Base-by-base conservation (phyloP, 2,888 invertebrate species). In the Pollenia labialis region DNA sequence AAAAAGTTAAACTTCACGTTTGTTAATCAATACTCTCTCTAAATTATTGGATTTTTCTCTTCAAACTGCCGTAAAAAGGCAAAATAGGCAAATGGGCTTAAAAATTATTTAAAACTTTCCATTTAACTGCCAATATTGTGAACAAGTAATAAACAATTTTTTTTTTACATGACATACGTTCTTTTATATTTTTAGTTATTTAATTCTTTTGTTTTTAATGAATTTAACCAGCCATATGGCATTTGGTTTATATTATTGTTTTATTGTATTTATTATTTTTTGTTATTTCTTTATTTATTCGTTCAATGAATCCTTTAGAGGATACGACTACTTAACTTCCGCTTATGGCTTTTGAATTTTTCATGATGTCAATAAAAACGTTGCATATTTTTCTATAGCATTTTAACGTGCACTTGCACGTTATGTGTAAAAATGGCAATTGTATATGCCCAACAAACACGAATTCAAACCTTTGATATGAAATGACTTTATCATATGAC, bases 301-400 rank as follows among this genome's bases (percentile, higher is more conserved):
- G 32, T 69, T 75, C 68, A 75, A 42, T 82, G 52, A 48, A 52
- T 79, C 52, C 84, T 74, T 56, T 71, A 56, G 60, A 71, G 82
- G 75, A 50, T 80, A 71, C 69, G 72, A 77, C 87, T 81, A 81
- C 84, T 81, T 84, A 77, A 84, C 81, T 87, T 87, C 87, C 87
- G 87, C 76, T 84, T 87, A 87, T 87, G 76, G 76, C 76, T 84
- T 87, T 87, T 87, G 76, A 64, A 84, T 87, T 72, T 87, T 87
- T 84, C 68, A 87, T 87, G 60, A 84, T 77, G 81, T 81, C 84
- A 84, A 84, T 84, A 87, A 83, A 69, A 86, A 80, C 48, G 75
- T 83, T 83, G 75, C 75, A 83, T 81, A 83, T 75, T 71, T 72
- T 48, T 50, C 66, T 68, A 46, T 54, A 52, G n/a, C 62, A 40